Percentiles rank a stretch among this genome's conserved stretches.
These are phyloP conservation scores for Microcebus tavaratra DNA, from an alignment of 2,113 vertebrate genomes.

Conservation along the genomic window DNA sequence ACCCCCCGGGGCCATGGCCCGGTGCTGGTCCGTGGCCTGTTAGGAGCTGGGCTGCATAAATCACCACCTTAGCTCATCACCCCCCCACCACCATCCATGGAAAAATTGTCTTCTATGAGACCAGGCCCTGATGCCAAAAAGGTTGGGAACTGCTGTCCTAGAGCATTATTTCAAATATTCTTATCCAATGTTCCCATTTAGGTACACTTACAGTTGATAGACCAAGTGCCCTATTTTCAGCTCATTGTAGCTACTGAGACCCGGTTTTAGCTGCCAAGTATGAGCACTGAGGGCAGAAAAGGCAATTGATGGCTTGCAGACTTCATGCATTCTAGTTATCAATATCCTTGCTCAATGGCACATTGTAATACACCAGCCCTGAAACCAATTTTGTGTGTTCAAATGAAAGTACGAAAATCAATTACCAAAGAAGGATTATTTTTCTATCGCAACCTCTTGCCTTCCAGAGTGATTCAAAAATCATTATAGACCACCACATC, in stretches of 20 bases:
- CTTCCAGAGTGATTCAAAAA: conserved; percentile 23
- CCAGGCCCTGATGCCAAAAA: no score
- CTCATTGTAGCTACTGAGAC: fast-evolving
- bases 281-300: not conserved
- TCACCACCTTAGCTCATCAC: no score
- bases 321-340: not conserved
- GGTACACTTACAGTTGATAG: not conserved
- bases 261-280: fast-evolving
- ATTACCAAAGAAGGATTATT: conserved; percentile 53
- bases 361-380: not conserved
- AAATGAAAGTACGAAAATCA: conserved; percentile 64
- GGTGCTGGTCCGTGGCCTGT: no score
- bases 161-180: not conserved
- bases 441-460: conserved; percentile 51
- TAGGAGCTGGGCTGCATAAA: no score
- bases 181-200: not conserved
- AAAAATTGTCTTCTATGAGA: no score
- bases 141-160: no score
- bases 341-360: not conserved
- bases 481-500: not conserved
- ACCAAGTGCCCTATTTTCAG: not conserved
- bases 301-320: not conserved
- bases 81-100: no score
- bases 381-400: not conserved
- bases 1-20: no score